Conservation (phyloP, 2,888 invertebrate genomes). For the Loripinus fragilis region DNA sequence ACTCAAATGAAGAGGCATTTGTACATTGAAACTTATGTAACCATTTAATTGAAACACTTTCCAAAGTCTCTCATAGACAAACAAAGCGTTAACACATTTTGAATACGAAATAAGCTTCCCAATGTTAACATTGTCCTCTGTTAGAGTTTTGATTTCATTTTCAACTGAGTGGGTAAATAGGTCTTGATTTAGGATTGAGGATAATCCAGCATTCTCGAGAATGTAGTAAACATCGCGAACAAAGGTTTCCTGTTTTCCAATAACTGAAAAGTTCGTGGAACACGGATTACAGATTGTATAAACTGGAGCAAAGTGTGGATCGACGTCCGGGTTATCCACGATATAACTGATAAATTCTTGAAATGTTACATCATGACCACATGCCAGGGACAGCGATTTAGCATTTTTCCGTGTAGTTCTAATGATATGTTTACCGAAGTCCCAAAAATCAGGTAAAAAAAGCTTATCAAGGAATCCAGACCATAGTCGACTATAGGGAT, state of each 20-base stretch:
- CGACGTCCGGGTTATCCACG: not conserved
- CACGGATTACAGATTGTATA: conserved; percentile 60
- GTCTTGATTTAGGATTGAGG: not conserved
- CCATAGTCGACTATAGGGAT: conserved; percentile 63
- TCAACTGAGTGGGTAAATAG: conserved; percentile 16
- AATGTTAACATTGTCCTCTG: conserved; percentile 18
- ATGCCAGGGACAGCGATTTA: conserved; percentile 12
- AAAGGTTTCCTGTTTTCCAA: conserved; percentile 64
- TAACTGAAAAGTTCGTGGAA: conserved; percentile 47
- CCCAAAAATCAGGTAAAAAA: conserved; percentile 64
- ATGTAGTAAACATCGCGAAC: conserved; percentile 35
- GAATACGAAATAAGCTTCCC: not conserved
- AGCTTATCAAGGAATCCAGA: conserved; percentile 67
- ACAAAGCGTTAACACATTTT: conserved; percentile 38
- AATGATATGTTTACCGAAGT: conserved; percentile 26
- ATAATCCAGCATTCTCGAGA: conserved; percentile 39
- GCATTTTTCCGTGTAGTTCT: conserved; percentile 14
- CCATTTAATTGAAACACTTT: conserved; percentile 56
- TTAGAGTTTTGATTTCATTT: conserved; percentile 46
- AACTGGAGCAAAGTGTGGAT: conserved; percentile 57
- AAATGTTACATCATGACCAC: conserved; percentile 57
- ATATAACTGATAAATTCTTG: conserved; percentile 56
- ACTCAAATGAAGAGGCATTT: not conserved
- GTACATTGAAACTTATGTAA: conserved; percentile 33
- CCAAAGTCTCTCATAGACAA: conserved; percentile 47